Base-by-base conservation (phyloP, 2,113 vertebrate species). In the Xenopus borealis region DNA sequence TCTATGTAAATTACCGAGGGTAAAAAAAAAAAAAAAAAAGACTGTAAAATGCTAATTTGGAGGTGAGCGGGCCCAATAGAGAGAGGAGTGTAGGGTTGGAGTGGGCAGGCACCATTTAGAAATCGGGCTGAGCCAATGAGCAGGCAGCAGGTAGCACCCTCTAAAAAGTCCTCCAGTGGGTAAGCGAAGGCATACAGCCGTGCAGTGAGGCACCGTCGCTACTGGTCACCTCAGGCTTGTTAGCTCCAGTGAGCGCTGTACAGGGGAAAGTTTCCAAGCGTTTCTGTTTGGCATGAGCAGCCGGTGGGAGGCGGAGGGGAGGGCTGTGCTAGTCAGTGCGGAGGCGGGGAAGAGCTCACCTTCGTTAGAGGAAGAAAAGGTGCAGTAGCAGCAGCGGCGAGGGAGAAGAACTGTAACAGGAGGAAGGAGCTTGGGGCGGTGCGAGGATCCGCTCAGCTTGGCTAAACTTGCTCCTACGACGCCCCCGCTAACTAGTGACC, bases 361-460 rank as follows among this genome's bases (percentile, higher is more conserved):
- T 75, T 75, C 12, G 69, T 19, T 46, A 47, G 44, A 59, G 64
- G 73, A 64, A 30, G 0, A 63, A 69, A 80, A 80, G 81, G 80
- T 78, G 66, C 73, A 33, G n/a, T n/a, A n/a, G 23, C 23, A 27
- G 23, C 23, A 27, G 23, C 23, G 23, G 79, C 72, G 64, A 55
- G 4, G 30, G 20, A 19, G 17, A 30, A 12, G 12, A n/a, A 9
- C 17, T n/a, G 8, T 16, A 8, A 50, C 81, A 80, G 79, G 82
- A 75, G 82, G 79, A 66, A 19, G 70, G 16, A 40, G 58, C 30
- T 12, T 0, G 0, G 63, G 57, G 40, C 4, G 44, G 57, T 1
- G 64, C 63, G 11, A 61, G 47, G 14, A 50, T 50, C 62, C 80
- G 80, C 75, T 80, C 75, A 80, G 71, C 79, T 83, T 30, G 62